Percentiles rank a stretch among this genome's conserved stretches.
Conservation (phyloP, 1,140 invertebrate genomes). For the Drosophila repletoides region DNA sequence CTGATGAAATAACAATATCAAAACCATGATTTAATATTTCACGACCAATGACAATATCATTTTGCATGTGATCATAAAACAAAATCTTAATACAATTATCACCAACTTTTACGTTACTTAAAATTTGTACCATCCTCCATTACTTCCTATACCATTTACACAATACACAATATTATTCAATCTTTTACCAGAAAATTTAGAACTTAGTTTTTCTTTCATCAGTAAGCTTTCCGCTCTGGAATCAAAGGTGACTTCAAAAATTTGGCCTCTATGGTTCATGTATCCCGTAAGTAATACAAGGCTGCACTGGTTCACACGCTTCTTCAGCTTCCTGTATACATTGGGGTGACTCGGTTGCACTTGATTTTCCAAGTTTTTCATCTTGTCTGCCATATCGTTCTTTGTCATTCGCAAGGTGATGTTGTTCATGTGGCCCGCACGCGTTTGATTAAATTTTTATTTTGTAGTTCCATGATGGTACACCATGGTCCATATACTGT, state of each 20-base stretch:
- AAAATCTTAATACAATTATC: conserved; percentile 1
- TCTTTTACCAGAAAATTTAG: conserved; percentile 18
- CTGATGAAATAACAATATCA: conserved; percentile 33
- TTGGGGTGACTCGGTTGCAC: conserved; percentile 14
- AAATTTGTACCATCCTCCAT: conserved; percentile 5
- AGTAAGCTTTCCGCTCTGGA: conserved; percentile 14
- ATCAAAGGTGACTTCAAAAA: conserved; percentile 27
- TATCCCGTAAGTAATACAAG: conserved; percentile 15
- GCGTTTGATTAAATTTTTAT: background rate
- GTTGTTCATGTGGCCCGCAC: background rate
- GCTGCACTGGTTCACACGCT: conserved; percentile 23
- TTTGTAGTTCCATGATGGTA: conserved; percentile 3
- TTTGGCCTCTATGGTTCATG: conserved; percentile 20
- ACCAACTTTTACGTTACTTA: conserved; percentile 9
- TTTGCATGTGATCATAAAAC: conserved; percentile 8
- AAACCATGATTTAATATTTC: conserved; percentile 31
- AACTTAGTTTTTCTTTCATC: conserved; percentile 33
- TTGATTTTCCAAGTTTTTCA: background rate
- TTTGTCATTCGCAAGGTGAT: background rate
- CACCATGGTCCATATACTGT: background rate
- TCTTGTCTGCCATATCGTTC: background rate
- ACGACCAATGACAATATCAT: conserved; percentile 17
- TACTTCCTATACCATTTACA: conserved; percentile 7
- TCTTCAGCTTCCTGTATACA: conserved; percentile 20
- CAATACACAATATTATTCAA: conserved; percentile 27